These are phyloP conservation scores for Colletes gigas DNA, from an alignment of 1,140 invertebrate species.

Conservation along the genomic window DNA sequence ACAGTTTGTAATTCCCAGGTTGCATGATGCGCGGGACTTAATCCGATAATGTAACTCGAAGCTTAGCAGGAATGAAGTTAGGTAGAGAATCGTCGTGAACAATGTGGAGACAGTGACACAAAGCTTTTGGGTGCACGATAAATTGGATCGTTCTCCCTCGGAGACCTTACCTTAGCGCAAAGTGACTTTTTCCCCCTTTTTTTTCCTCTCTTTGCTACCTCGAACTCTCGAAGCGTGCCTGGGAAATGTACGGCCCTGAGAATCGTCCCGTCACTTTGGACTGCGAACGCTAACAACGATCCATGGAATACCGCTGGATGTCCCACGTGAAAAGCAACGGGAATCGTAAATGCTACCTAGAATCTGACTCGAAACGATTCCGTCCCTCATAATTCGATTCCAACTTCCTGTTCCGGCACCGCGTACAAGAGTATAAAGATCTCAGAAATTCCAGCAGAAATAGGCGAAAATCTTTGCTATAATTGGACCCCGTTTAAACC, in stretches of 20 bases:
- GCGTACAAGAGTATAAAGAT: background rate
- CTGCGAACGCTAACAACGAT: slow-evolving; percentile 26
- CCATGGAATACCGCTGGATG: background rate
- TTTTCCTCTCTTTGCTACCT: background rate
- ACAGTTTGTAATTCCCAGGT: background rate
- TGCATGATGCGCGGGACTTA: slow-evolving; percentile 9
- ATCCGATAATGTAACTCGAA: background rate
- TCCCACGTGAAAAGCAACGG: slow-evolving; percentile 30
- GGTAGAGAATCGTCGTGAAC: slow-evolving; percentile 14
- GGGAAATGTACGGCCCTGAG: slow-evolving; percentile 49
- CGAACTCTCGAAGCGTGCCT: slow-evolving; percentile 21
- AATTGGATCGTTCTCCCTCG: slow-evolving; percentile 52
- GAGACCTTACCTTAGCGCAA: slow-evolving; percentile 36
- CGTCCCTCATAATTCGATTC: slow-evolving; percentile 4
- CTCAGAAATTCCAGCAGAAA: background rate
- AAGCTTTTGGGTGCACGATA: slow-evolving; percentile 38
- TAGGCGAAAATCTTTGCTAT: background rate
- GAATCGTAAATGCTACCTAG: slow-evolving; percentile 12
- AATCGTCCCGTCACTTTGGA: slow-evolving; percentile 36
- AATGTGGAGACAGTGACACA: slow-evolving; percentile 46
- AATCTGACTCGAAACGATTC: background rate
- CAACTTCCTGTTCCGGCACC: background rate
- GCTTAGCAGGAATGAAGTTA: slow-evolving; percentile 7
- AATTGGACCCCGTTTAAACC: no score
- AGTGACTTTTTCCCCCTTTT: slow-evolving; percentile 18